Percentiles rank a stretch among this genome's conserved stretches.
Conservation (phyloP, 2,797 vertebrate species). For the Pangasius larnaudii region DNA sequence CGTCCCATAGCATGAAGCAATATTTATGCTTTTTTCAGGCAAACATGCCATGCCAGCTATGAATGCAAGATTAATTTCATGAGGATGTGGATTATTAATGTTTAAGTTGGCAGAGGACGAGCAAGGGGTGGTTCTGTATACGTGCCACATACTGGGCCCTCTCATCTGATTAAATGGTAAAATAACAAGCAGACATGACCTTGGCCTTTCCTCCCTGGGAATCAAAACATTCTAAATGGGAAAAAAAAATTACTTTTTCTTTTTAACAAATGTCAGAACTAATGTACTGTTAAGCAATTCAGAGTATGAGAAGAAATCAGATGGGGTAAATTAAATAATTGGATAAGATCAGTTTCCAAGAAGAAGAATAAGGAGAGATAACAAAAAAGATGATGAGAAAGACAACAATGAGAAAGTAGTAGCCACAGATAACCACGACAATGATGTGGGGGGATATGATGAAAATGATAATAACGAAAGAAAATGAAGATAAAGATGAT, state of each 20-base stretch:
- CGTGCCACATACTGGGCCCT: conserved; percentile 24
- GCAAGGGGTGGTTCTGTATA: conserved; percentile 29
- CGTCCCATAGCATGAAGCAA: conserved; percentile 58
- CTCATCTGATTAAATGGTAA: conserved; percentile 34
- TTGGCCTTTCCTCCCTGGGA: conserved; percentile 38
- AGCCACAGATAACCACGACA: background rate
- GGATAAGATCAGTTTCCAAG: background rate
- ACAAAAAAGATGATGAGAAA: no score
- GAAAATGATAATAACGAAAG: background rate
- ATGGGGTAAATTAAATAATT: background rate
- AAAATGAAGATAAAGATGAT: background rate
- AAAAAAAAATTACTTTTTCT: background rate
- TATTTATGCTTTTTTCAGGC: conserved; percentile 67
- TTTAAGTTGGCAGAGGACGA: conserved; percentile 43
- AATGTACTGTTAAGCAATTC: background rate
- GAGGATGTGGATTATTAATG: conserved; percentile 61
- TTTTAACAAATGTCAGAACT: background rate
- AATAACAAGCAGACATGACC: conserved; percentile 42
- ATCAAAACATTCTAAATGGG: conserved; percentile 8
- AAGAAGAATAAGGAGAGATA: background rate
- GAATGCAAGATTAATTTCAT: conserved; percentile 60
- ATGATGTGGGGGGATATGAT: background rate
- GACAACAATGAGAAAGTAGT: background rate
- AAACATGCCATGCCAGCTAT: conserved; percentile 56
- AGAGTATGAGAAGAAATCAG: background rate